Conservation (phyloP, 2,888 invertebrate genomes). For the Drosophila setosimentum region DNA sequence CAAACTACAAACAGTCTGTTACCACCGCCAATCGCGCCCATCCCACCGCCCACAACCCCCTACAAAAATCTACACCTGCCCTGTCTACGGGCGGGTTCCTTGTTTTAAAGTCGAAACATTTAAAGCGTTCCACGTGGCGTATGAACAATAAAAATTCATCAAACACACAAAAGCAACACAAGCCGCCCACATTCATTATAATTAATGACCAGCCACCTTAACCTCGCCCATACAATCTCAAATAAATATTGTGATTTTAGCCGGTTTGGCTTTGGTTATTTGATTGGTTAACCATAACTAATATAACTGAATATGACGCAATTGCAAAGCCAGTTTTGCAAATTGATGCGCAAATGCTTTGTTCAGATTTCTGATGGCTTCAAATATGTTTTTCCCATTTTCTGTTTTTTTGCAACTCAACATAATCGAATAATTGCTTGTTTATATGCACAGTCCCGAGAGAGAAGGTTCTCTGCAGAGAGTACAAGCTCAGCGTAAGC, state of each 20-base stretch:
- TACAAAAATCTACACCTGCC: background rate
- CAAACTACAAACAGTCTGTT: background rate
- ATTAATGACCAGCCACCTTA: slow-evolving; percentile 15
- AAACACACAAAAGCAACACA: slow-evolving; percentile 5
- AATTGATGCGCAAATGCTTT: background rate
- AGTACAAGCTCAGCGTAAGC: background rate
- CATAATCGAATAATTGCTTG: background rate
- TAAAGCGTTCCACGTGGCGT: slow-evolving; percentile 55
- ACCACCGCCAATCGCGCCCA: background rate
- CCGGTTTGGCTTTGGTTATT: slow-evolving; percentile 24
- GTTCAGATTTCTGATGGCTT: background rate
- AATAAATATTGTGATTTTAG: slow-evolving; percentile 23
- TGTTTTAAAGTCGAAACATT: slow-evolving; percentile 28
- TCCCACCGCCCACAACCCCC: accelerated
- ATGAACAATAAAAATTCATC: slow-evolving; percentile 56
- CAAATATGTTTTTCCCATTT: background rate
- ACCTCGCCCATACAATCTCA: background rate
- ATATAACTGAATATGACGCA: slow-evolving; percentile 21
- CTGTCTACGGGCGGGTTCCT: background rate
- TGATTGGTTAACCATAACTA: slow-evolving; percentile 31
- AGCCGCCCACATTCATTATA: background rate
- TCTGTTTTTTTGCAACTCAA: background rate
- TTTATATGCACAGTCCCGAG: background rate
- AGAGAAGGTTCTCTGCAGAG: background rate
- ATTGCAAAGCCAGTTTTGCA: slow-evolving; percentile 9